Evolutionary conservation across 2,113 vertebrate genomes (phyloP).

Genomic region (cattle (Bos taurus)): DNA sequence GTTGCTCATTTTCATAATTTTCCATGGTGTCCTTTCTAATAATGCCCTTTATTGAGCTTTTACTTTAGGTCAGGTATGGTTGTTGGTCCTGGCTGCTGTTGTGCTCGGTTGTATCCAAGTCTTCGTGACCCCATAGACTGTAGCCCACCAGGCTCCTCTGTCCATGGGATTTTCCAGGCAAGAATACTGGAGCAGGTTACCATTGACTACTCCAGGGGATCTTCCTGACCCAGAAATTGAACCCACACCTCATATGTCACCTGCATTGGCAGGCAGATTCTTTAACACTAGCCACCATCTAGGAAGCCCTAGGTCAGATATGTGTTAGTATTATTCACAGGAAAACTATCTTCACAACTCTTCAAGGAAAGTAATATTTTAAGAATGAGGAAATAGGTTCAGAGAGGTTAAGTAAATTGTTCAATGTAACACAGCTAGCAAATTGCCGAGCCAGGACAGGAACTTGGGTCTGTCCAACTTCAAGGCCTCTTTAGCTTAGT

Average conservation of each 20-base stretch:
- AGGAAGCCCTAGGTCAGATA: neutral
- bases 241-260: neutral
- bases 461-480: neutral
- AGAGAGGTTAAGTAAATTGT: neutral
- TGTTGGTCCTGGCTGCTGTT: neutral
- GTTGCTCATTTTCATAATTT: neutral
- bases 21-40: neutral
- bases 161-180: neutral
- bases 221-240: neutral
- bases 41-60: neutral
- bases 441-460: neutral
- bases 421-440: neutral
- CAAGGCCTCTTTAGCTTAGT: neutral
- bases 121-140: neutral
- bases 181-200: neutral
- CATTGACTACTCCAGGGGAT: neutral
- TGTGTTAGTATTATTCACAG: neutral
- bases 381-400: neutral
- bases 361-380: neutral
- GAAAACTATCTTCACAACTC: neutral
- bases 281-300: neutral
- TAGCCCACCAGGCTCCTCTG: neutral
- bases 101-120: neutral
- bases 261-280: neutral
- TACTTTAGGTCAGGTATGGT: neutral